Evolutionary conservation across 2,113 vertebrate species (phyloP).

Genomic region (Actenoides lindsayi): DNA sequence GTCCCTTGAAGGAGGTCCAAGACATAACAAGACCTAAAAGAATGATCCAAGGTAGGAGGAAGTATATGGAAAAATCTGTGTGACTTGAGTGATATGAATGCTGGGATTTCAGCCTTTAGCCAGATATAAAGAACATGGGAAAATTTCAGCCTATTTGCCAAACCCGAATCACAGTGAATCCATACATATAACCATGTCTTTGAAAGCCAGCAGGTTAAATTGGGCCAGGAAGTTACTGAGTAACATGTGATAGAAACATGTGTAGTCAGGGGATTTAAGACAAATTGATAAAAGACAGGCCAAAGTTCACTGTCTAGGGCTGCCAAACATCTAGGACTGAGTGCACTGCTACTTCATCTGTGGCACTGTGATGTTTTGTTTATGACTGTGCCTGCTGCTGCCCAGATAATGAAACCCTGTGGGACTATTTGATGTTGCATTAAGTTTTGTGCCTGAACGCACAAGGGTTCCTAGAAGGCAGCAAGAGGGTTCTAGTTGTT

Average conservation of each 20-base stretch:
- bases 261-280: background rate
- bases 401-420: background rate
- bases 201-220: background rate
- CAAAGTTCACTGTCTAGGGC: background rate
- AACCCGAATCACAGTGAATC: background rate
- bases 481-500: background rate
- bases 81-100: background rate
- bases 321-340: background rate
- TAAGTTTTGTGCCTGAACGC: background rate
- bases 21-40: background rate
- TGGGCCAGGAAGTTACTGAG: background rate
- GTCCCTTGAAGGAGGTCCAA: background rate
- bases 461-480: background rate
- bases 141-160: background rate
- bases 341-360: background rate
- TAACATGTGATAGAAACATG: background rate
- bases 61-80: background rate
- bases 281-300: background rate
- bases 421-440: background rate
- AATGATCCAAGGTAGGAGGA: background rate
- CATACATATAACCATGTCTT: background rate
- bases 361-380: background rate
- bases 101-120: background rate
- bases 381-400: background rate
- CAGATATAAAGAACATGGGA: fast-evolving